These are phyloP conservation scores for Cyrtorhinus lividipennis DNA, from an alignment of 1,140 invertebrate genomes.

Conservation along the genomic window DNA sequence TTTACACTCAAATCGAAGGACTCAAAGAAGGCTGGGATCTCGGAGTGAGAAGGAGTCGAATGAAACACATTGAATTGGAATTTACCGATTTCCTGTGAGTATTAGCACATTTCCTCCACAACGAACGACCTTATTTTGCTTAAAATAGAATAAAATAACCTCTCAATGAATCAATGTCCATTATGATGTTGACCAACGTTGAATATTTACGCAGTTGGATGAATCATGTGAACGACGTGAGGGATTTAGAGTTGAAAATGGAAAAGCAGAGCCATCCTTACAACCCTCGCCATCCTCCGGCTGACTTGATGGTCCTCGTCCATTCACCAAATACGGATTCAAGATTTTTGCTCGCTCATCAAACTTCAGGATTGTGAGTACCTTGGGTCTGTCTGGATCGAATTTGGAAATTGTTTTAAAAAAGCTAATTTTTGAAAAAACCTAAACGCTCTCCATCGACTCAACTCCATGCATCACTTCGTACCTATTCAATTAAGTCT, in stretches of 20 bases:
- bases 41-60: constrained; percentile 44
- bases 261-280: constrained; percentile 25
- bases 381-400: background rate
- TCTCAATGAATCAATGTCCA: too few relatives aligned
- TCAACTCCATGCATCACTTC: too few relatives aligned
- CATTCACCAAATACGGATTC: constrained; percentile 36
- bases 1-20: constrained; percentile 53
- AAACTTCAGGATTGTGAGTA: constrained; percentile 47
- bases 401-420: too few relatives aligned
- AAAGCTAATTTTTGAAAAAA: too few relatives aligned
- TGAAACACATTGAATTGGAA: constrained; percentile 37
- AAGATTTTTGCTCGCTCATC: constrained; percentile 45
- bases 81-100: constrained; percentile 45
- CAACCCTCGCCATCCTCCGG: constrained; percentile 30
- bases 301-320: constrained; percentile 43
- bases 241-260: constrained; percentile 43
- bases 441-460: too few relatives aligned
- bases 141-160: too few relatives aligned
- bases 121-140: too few relatives aligned
- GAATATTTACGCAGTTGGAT: constrained; percentile 46
- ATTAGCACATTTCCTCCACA: too few relatives aligned
- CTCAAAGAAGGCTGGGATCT: constrained; percentile 49
- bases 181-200: too few relatives aligned
- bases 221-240: constrained; percentile 61
- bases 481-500: too few relatives aligned